Conservation (phyloP, 1,140 invertebrate species). For the Caenorhabditis briggsae region DNA sequence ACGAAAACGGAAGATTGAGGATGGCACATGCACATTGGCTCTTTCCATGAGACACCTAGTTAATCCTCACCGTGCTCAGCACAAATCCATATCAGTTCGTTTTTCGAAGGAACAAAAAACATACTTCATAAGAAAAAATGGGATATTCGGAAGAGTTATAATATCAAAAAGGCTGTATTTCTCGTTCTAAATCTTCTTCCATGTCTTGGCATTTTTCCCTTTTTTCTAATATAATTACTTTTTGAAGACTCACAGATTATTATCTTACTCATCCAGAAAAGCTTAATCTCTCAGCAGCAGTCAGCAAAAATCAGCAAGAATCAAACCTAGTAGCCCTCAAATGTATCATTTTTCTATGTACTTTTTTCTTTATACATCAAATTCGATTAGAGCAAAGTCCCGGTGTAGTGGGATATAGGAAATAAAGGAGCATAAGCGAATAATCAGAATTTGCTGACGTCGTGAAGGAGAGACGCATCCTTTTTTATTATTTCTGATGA, state of each 20-base stretch:
- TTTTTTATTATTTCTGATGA: slow-evolving; percentile 5
- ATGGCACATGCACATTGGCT: slow-evolving; percentile 44
- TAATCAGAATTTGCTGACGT: slow-evolving; percentile 33
- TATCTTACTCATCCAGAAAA: neutral
- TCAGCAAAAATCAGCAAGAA: neutral
- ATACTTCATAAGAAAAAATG: too few relatives aligned
- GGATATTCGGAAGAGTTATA: too few relatives aligned
- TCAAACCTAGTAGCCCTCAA: neutral
- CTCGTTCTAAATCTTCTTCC: neutral
- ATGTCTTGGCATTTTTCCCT: neutral
- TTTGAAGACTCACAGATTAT: slow-evolving; percentile 10
- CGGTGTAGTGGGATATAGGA: neutral
- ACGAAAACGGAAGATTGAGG: slow-evolving; percentile 43
- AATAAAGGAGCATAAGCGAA: slow-evolving; percentile 35
- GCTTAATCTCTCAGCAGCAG: neutral
- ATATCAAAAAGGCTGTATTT: neutral
- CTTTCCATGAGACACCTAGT: slow-evolving; percentile 50
- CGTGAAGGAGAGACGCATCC: neutral
- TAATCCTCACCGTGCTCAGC: neutral
- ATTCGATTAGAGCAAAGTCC: neutral
- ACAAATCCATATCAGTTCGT: slow-evolving; percentile 49
- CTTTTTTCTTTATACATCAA: neutral
- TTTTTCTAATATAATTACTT: neutral
- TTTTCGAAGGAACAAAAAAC: slow-evolving; percentile 27
- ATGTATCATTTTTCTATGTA: neutral